phyloP scores from a whole-genome alignment of 2,113 vertebrate species.

The Xyliphius kryptos region DNA sequence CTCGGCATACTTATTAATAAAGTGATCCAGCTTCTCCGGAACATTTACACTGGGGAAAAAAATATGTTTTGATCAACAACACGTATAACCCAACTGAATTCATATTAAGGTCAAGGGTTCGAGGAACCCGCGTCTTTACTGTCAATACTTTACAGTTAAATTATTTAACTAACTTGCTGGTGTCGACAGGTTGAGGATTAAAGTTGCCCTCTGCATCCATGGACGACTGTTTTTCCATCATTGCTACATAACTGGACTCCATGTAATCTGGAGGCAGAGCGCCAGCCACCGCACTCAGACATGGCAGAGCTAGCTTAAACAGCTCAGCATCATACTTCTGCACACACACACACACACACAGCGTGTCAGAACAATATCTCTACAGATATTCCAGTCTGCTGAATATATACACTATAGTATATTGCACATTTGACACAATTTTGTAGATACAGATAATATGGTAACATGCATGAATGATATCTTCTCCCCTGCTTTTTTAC shows the following conservation, averaged over 20 bases:
- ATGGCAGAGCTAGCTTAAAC: conserved; percentile 90
- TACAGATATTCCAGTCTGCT: too few species aligned
- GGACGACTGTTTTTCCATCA: conserved; percentile 95
- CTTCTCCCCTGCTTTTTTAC: too few species aligned
- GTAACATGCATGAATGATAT: too few species aligned
- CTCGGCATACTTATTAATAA: conserved; percentile 89
- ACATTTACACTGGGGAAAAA: conserved; percentile 74
- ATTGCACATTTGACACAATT: too few species aligned
- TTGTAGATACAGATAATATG: too few species aligned
- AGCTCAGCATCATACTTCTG: conserved; percentile 91
- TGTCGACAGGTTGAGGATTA: conserved; percentile 91
- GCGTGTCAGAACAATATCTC: too few species aligned
- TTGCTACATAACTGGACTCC: conserved; percentile 90
- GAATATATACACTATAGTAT: too few species aligned
- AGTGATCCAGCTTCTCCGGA: conserved; percentile 89
- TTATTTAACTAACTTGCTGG: conserved; percentile 78
- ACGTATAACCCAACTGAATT: too few species aligned
- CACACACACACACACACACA: conserved; percentile 40
- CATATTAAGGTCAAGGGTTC: too few species aligned
- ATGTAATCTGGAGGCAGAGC: conserved; percentile 94
- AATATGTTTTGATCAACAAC: too few species aligned
- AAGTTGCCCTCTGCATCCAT: conserved; percentile 96
- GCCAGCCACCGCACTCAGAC: conserved; percentile 87
- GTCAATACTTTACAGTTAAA: too few species aligned
- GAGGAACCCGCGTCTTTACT: too few species aligned